These are phyloP conservation scores for Lepidurus arcticus DNA, from an alignment of 1,140 invertebrate genomes.

Conservation along the genomic window DNA sequence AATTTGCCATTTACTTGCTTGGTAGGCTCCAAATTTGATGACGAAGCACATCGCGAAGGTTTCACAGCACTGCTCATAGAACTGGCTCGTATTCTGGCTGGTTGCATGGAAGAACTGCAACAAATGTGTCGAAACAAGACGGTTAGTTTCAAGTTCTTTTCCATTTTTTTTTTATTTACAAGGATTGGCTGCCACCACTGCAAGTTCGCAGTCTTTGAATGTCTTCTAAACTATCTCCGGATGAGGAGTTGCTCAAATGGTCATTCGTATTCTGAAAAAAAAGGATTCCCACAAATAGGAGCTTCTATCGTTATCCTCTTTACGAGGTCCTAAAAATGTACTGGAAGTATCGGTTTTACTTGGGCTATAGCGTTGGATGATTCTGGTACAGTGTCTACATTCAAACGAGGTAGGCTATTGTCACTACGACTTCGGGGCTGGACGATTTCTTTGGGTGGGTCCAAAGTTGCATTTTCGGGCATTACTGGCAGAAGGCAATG, in stretches of 20 bases:
- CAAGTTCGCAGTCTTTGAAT: conserved; percentile 1
- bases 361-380: not conserved
- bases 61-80: conserved; percentile 44
- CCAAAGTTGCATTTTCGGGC: not conserved
- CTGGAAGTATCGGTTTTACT: not conserved
- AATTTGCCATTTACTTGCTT: not conserved
- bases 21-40: conserved; percentile 13
- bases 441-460: not conserved
- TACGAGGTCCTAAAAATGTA: not conserved
- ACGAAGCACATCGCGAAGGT: conserved; percentile 1
- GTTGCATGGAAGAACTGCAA: conserved; percentile 40
- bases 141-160: not conserved
- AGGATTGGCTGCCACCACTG: not conserved
- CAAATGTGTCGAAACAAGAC: not conserved
- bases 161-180: not conserved
- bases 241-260: not conserved
- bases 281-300: not conserved
- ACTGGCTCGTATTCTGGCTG: conserved; percentile 48
- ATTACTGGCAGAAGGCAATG: not conserved
- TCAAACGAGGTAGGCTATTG: not conserved
- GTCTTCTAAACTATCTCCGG: conserved; percentile 1
- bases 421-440: not conserved
- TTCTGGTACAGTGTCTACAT: not conserved
- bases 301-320: not conserved
- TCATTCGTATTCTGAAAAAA: not conserved